A percentile compares a stretch with the other conserved stretches of the same genome.
phyloP scores from a whole-genome alignment of 2,113 vertebrate species.

The Morone saxatilis region DNA sequence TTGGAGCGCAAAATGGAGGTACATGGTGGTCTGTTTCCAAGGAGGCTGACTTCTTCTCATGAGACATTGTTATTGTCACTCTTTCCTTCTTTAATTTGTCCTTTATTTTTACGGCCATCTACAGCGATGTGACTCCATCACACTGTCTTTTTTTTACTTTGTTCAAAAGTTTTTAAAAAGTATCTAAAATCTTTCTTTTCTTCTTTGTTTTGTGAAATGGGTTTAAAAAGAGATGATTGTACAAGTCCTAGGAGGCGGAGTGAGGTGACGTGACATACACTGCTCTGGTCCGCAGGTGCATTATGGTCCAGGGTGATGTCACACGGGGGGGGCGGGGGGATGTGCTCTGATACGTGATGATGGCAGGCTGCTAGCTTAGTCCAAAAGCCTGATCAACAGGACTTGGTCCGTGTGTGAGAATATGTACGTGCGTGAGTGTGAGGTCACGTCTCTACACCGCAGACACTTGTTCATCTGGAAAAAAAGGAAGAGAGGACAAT shows the following conservation, averaged over 20 bases:
- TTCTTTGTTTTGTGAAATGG: conserved; percentile 36
- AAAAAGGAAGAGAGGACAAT: conserved; percentile 10
- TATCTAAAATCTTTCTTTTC: conserved; percentile 41
- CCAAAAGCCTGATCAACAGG: conserved; percentile 18
- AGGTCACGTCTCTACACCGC: conserved; percentile 82
- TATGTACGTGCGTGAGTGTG: background rate
- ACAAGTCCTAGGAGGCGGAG: conserved; percentile 23
- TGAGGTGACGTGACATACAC: conserved; percentile 22
- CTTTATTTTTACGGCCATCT: background rate
- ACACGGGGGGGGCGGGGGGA: conserved; percentile 33
- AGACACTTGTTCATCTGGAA: conserved; percentile 96
- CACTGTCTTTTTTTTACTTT: background rate
- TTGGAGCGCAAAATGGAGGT: conserved; percentile 65
- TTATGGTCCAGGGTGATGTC: conserved; percentile 38
- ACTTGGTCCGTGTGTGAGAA: conserved; percentile 26
- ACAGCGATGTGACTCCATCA: background rate
- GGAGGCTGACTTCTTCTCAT: conserved; percentile 33
- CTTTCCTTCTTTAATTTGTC: conserved; percentile 36
- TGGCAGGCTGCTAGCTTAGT: conserved; percentile 41
- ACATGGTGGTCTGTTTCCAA: conserved; percentile 56
- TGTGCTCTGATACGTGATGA: conserved; percentile 47
- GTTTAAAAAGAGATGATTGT: conserved; percentile 56
- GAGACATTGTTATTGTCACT: background rate
- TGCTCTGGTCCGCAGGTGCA: conserved; percentile 34
- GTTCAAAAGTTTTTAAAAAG: conserved; percentile 52